These are phyloP conservation scores for Drosophila austrosaltans DNA, from an alignment of 2,888 invertebrate genomes.

Conservation along the genomic window DNA sequence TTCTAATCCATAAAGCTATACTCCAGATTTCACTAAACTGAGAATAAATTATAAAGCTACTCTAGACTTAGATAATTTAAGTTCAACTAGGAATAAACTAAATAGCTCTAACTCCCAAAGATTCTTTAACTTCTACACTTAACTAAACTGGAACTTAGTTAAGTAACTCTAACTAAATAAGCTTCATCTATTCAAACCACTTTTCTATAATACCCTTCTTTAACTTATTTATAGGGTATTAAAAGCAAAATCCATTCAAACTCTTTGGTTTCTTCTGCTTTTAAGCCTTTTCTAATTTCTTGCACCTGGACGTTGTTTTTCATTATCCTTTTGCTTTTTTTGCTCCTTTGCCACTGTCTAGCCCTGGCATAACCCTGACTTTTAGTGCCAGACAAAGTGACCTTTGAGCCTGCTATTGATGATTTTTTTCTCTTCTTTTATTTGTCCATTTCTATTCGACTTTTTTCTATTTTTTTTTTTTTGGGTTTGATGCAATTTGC, in stretches of 20 bases:
- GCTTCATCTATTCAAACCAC: too few species aligned
- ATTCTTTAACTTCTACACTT: too few species aligned
- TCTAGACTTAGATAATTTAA: too few species aligned
- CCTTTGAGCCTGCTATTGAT: conserved; percentile 53
- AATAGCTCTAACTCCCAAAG: too few species aligned
- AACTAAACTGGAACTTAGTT: too few species aligned
- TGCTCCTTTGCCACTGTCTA: conserved; percentile 37
- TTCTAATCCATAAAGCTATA: too few species aligned
- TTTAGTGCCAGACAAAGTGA: conserved; percentile 63
- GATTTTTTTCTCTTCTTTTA: background rate
- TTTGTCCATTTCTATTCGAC: conserved; percentile 27
- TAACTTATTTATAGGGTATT: background rate
- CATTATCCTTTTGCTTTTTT: conserved; percentile 48
- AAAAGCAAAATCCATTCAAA: conserved; percentile 9
- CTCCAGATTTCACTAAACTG: too few species aligned
- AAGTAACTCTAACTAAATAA: too few species aligned
- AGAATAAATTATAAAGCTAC: too few species aligned
- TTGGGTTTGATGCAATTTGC: conserved; percentile 37
- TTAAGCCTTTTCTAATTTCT: conserved; percentile 25
- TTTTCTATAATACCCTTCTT: background rate
- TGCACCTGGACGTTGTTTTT: conserved; percentile 13
- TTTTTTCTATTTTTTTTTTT: conserved; percentile 32
- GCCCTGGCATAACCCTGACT: conserved; percentile 52
- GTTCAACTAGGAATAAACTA: too few species aligned
- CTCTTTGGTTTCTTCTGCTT: conserved; percentile 9